Evolutionary conservation across 2,888 invertebrate genomes (phyloP).

Genomic region (Philereme vetulata): DNA sequence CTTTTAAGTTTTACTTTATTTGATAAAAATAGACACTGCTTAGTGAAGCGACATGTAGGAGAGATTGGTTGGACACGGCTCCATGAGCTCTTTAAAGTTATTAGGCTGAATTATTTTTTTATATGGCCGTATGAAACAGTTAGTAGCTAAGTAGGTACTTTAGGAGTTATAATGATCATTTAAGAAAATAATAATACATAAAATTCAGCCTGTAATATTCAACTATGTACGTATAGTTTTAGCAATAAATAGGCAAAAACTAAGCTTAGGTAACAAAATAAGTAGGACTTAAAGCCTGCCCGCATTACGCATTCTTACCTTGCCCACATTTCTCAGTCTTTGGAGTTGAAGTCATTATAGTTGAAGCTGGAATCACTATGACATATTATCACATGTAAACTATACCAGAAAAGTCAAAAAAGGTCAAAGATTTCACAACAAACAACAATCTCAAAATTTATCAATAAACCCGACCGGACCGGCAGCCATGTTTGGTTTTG

Average conservation of each 20-base stretch:
- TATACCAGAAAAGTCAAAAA: constrained; percentile 41
- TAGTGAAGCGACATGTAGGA: no score
- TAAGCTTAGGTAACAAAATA: background rate
- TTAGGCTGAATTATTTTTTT: no score
- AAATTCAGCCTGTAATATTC: background rate
- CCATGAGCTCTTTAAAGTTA: no score
- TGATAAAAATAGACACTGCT: no score
- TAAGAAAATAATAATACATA: no score
- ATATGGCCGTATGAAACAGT: no score
- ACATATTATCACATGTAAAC: constrained; percentile 66
- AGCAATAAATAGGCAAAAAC: background rate
- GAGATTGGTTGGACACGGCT: no score
- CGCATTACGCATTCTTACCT: constrained; percentile 68
- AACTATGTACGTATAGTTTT: background rate
- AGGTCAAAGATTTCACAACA: constrained; percentile 48
- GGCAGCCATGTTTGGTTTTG: constrained; percentile 77
- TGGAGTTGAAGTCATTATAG: constrained; percentile 79
- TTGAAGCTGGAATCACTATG: constrained; percentile 58
- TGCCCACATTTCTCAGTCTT: constrained; percentile 80
- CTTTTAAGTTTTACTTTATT: no score
- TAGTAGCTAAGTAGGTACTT: no score
- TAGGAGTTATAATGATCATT: no score
- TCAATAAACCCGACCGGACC: constrained; percentile 74
- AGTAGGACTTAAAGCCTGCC: background rate
- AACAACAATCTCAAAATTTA: constrained; percentile 64